phyloP scores from a whole-genome alignment of 2,113 vertebrate species.

The Catharus bicknelli region DNA sequence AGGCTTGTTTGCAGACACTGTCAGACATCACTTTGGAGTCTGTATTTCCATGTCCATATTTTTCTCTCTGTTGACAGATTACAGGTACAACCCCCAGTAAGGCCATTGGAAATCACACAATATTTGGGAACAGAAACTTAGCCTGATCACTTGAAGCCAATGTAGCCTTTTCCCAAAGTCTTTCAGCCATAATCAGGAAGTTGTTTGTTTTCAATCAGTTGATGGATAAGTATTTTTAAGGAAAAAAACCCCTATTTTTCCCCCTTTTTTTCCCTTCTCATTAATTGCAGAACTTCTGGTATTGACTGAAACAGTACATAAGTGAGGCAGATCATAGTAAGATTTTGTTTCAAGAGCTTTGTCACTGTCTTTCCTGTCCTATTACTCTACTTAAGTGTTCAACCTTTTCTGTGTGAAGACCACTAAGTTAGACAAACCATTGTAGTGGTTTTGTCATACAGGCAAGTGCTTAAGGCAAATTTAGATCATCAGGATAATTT shows the following conservation, averaged over 20 bases:
- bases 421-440: neutral
- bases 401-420: neutral
- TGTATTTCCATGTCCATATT: neutral
- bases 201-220: neutral
- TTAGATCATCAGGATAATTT: neutral
- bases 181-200: neutral
- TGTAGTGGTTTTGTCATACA: neutral
- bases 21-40: neutral
- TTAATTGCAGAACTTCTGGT: neutral
- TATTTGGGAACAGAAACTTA: neutral
- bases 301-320: neutral
- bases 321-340: neutral
- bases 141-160: neutral
- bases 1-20: neutral
- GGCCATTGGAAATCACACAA: neutral
- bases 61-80: neutral
- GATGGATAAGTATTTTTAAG: neutral
- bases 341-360: neutral
- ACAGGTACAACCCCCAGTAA: neutral
- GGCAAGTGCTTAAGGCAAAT: neutral
- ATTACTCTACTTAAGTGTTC: neutral
- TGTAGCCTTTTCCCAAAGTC: neutral
- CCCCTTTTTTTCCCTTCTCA: fast-evolving
- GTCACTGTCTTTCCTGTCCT: neutral
- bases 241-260: fast-evolving